Evolutionary conservation across 1,140 invertebrate genomes (phyloP).

Genomic region (Eumaeus atala): DNA sequence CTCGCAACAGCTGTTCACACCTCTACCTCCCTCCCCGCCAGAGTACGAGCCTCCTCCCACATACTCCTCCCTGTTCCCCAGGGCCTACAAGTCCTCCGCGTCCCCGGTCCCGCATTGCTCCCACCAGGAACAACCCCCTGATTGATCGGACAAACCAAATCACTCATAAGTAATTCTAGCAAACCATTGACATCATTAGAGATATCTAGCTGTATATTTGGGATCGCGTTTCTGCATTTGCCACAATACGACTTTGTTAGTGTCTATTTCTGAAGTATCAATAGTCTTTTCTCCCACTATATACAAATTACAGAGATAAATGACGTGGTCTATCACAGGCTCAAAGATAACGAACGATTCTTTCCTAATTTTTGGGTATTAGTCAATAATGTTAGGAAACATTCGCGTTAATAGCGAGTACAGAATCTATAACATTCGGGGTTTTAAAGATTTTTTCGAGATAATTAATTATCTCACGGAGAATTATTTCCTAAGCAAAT

Average conservation of each 20-base stretch:
- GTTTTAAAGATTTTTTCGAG: too few species aligned
- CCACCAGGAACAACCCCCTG: slow-evolving; percentile 42
- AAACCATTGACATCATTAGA: slow-evolving; percentile 5
- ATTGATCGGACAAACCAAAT: slow-evolving; percentile 21
- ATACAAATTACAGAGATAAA: too few species aligned
- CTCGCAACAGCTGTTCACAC: slow-evolving; percentile 47
- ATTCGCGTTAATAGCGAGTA: too few species aligned
- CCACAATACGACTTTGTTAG: too few species aligned
- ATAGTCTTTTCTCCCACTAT: neutral
- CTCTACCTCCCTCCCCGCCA: slow-evolving; percentile 43
- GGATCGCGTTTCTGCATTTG: neutral
- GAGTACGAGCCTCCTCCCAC: slow-evolving; percentile 62
- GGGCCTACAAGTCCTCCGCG: slow-evolving; percentile 59
- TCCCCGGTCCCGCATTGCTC: slow-evolving; percentile 62
- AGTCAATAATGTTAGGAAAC: too few species aligned
- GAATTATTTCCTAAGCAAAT: too few species aligned
- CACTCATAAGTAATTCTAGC: slow-evolving; percentile 12
- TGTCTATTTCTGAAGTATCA: slow-evolving; percentile 3
- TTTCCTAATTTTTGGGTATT: too few species aligned
- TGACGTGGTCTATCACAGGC: too few species aligned
- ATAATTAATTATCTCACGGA: too few species aligned
- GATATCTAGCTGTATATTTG: neutral
- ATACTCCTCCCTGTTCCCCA: slow-evolving; percentile 61
- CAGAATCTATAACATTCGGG: too few species aligned
- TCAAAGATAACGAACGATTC: too few species aligned